Evolutionary conservation across 2,888 invertebrate genomes (phyloP), one percentile per base, ranked within the genome.

Genomic region (Tetropium fuscum): DNA sequence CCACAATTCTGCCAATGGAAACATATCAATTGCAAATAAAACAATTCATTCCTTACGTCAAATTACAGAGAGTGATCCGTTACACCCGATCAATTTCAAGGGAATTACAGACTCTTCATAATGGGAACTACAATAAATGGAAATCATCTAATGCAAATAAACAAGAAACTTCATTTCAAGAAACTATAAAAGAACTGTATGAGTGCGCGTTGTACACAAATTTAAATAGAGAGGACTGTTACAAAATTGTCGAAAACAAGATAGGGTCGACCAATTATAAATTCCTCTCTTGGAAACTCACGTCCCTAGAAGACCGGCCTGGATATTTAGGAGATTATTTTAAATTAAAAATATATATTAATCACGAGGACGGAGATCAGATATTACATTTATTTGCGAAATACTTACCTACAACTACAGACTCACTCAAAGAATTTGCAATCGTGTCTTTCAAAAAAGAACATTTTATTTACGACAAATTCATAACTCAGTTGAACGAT

Each of bases 381-480:
- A 32, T 20, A 5, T 48, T 71, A 30, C 58, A 67, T 34, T 71
- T 72, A 30, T 77, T 77, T 41, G 62, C 70, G 3, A 77, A 77
- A 55, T 71, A 64, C 15, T 53, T 67, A 19, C 75, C 74, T 25
- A n/a, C n/a, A n/a, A n/a, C n/a, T n/a, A n/a, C n/a, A n/a, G n/a
- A n/a, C n/a, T n/a, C n/a, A n/a, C n/a, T n/a, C 2, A 49, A 66
- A 13, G 63, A 55, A 27, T 61, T 66, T 36, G 68, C 47, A 22
- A 10, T 1, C 11, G 8, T 8, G 4, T 51, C 64, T 1, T 74
- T 73, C 53, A 66, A 63, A 48, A 74, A 74, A 54, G 75, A 75
- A 61, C 58, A 67, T 20, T 70, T 71, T 0, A 81, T 85, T 19
- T 86, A 84, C 63, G 71, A 77, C 34, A 59, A 36, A n/a, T 69